Percentiles rank a stretch among this genome's conserved stretches.
phyloP scores from a whole-genome alignment of 2,888 invertebrate genomes.

The Sarcophaga carnaria region DNA sequence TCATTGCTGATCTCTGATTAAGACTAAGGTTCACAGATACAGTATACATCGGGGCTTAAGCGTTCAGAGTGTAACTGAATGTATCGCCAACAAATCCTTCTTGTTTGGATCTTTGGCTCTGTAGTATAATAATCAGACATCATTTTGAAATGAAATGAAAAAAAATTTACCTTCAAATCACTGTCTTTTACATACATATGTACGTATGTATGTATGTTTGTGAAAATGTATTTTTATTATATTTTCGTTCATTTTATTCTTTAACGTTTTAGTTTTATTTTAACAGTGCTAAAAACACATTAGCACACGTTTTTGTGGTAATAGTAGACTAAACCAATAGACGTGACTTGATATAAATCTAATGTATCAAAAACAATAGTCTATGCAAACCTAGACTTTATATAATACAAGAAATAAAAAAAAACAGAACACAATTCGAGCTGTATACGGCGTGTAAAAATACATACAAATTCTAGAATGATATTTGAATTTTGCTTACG shows the following conservation, averaged over 20 bases:
- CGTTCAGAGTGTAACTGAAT: too few relatives aligned
- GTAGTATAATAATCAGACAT: too few relatives aligned
- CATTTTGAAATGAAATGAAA: too few relatives aligned
- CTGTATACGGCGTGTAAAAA: background rate
- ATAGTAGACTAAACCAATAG: constrained; percentile 58
- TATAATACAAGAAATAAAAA: background rate
- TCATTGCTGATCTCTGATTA: too few relatives aligned
- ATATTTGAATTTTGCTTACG: background rate
- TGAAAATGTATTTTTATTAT: background rate
- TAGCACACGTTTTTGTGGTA: constrained; percentile 51
- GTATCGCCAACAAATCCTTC: too few relatives aligned
- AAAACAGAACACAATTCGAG: background rate
- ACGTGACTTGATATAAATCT: constrained; percentile 64
- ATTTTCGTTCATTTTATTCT: constrained; percentile 10
- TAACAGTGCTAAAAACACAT: constrained; percentile 39
- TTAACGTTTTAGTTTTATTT: constrained; percentile 28
- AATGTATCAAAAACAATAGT: constrained; percentile 55
- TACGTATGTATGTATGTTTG: background rate
- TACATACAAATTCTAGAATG: background rate
- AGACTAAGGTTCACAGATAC: too few relatives aligned
- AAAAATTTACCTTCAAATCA: too few relatives aligned
- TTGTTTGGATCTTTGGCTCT: too few relatives aligned
- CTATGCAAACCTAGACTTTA: constrained; percentile 1
- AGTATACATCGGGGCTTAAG: too few relatives aligned
- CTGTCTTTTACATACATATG: too few relatives aligned